These are phyloP conservation scores for Trichomalopsis sarcophagae DNA, from an alignment of 1,140 invertebrate genomes.

Conservation along the genomic window DNA sequence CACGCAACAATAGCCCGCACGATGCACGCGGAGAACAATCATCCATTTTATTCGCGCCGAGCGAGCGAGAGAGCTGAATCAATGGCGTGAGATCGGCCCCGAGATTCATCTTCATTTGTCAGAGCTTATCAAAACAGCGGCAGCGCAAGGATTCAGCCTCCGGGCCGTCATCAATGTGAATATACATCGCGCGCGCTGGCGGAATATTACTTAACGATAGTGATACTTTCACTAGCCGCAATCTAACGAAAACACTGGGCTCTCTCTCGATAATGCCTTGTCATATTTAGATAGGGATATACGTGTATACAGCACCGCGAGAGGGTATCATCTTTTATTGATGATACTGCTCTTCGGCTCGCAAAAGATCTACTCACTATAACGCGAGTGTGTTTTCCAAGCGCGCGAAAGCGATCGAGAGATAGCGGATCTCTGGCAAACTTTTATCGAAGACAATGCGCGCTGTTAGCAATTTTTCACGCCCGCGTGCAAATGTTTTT, in stretches of 20 bases:
- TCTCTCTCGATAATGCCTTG: neutral
- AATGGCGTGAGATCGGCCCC: neutral
- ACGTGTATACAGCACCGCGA: neutral
- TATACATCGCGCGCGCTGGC: too few species aligned
- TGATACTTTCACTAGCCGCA: neutral
- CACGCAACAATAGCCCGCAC: neutral
- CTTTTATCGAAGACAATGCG: slow-evolving; percentile 1
- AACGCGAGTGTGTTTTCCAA: neutral
- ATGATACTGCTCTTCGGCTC: neutral
- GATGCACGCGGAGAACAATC: neutral
- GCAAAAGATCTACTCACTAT: neutral
- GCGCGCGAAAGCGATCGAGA: neutral
- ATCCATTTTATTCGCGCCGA: slow-evolving; percentile 4
- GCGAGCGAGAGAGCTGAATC: neutral
- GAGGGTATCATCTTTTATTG: neutral
- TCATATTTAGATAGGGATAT: neutral
- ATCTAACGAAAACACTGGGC: slow-evolving; percentile 3
- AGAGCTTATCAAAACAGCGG: slow-evolving; percentile 46
- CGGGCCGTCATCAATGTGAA: too few species aligned
- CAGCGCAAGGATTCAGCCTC: neutral
- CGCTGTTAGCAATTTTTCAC: too few species aligned
- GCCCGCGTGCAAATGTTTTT: too few species aligned
- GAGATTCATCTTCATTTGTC: slow-evolving; percentile 59
- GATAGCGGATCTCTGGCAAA: too few species aligned
- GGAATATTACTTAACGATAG: slow-evolving; percentile 51